These are phyloP conservation scores for Tauraco erythrolophus DNA, from an alignment of 2,113 vertebrate species.

Conservation along the genomic window DNA sequence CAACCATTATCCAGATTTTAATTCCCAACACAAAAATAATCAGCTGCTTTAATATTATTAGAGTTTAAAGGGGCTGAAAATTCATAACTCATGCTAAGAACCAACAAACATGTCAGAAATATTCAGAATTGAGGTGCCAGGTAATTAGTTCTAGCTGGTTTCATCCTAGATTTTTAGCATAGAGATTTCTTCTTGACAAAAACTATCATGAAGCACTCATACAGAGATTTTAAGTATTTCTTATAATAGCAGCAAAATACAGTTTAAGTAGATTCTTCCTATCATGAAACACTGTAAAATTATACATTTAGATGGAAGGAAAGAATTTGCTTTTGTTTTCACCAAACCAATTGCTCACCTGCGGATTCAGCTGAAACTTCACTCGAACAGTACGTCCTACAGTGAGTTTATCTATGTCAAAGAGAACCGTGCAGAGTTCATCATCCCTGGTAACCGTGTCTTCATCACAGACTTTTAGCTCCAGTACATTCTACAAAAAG, in stretches of 20 bases:
- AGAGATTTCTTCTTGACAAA: background rate
- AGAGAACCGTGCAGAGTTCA: constrained; percentile 79
- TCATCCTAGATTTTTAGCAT: background rate
- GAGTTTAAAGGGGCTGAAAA: background rate
- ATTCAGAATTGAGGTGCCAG: background rate
- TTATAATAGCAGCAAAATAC: background rate
- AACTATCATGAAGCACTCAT: background rate
- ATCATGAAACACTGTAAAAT: background rate
- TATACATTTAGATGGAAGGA: background rate
- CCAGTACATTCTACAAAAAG: constrained; percentile 74
- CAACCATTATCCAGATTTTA: background rate
- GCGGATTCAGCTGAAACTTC: constrained; percentile 78
- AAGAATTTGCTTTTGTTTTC: background rate
- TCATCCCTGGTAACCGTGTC: constrained; percentile 76
- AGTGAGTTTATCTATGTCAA: constrained; percentile 80
- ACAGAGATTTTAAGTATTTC: background rate
- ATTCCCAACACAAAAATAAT: background rate
- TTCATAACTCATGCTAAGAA: background rate
- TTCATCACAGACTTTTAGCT: constrained; percentile 79
- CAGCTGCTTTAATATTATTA: background rate
- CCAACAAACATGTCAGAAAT: background rate
- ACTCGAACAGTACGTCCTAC: constrained; percentile 71
- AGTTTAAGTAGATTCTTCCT: background rate
- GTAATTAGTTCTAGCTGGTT: background rate
- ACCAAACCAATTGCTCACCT: constrained; percentile 48